Evolutionary conservation across 2,797 vertebrate species (phyloP), one percentile per base, ranked within the genome.

Genomic region (Octomys mimax): DNA sequence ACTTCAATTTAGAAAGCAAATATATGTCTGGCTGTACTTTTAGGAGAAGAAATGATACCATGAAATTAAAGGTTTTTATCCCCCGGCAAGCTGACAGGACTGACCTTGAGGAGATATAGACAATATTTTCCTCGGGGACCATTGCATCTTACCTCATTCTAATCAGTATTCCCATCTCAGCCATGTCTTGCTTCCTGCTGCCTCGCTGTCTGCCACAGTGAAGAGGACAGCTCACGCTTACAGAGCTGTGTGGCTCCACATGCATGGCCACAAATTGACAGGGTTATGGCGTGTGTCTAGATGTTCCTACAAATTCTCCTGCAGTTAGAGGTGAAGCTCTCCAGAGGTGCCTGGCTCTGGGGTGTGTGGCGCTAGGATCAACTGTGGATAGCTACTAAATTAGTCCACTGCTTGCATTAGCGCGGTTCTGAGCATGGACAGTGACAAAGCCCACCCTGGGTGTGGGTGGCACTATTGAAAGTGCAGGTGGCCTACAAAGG

Each of bases 1-100:
- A 92, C 90, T 93, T 95, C 91, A 96, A 97, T 96, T 97, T 97
- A 94, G 96, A 97, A 97, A 96, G 95, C 95, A 98, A 97, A 97
- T 97, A 94, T 90, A 94, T 96, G 94, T 97, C 96, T 94, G 42
- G 46, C 82, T 73, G 52, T 94, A 96, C 95, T 97, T 94, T 85
- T 54, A 89, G 85, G 52, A 90, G 78, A 93, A 62, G 94, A 97
- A 97, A 96, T 89, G 95, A 94, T 96, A 96, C 85, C 36, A 8
- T 94, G 57, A 95, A 96, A 96, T 96, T 94, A 96, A 97, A 97
- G 94, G 95, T 96, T 93, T 95, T 92, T 77, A 46, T 88, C 95
- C 92, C 68, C 77, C 84, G 90, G 85, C 79, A 91, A 16, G 85
- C 87, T 88, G 79, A 89, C 54, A 75, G 81, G 9, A 42, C 95